These are phyloP conservation scores for Meriones unguiculatus DNA, from an alignment of 2,113 vertebrate genomes.

Conservation along the genomic window DNA sequence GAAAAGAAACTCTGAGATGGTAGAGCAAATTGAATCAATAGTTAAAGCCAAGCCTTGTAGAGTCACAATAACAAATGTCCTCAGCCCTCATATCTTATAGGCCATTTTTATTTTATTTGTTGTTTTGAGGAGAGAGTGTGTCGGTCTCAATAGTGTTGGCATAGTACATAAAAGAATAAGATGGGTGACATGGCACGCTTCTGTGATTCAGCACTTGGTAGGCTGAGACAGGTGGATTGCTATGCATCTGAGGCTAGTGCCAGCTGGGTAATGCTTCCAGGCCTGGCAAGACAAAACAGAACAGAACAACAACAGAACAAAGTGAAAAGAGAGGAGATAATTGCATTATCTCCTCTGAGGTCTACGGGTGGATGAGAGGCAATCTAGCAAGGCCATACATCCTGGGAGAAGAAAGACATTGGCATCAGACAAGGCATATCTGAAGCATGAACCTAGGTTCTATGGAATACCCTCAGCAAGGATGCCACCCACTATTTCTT, in stretches of 20 bases:
- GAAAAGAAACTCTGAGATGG: not conserved
- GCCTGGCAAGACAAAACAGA: not conserved
- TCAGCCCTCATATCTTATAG: not conserved
- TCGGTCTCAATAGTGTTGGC: not conserved
- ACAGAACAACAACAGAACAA: not conserved
- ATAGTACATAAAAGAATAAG: constrained; percentile 23
- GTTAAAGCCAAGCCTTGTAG: not conserved
- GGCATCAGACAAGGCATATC: not conserved
- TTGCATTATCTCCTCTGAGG: constrained; percentile 46
- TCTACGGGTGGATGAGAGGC: not conserved
- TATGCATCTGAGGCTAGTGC: not conserved
- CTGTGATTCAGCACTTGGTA: not conserved
- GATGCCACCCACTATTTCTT: not conserved
- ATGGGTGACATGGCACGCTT: not conserved
- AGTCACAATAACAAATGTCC: not conserved
- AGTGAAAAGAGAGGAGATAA: not conserved
- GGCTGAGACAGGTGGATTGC: not conserved
- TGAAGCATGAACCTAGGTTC: not conserved
- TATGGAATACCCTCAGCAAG: not conserved
- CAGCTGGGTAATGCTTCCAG: not conserved
- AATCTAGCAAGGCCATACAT: not conserved
- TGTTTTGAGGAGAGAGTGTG: constrained; percentile 17
- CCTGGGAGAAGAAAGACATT: constrained; percentile 13
- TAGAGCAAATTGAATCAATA: not conserved
- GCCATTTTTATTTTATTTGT: not conserved